Percentiles rank a stretch among this genome's conserved stretches.
Conservation (phyloP, 2,797 vertebrate genomes). For the Argya squamiceps region DNA sequence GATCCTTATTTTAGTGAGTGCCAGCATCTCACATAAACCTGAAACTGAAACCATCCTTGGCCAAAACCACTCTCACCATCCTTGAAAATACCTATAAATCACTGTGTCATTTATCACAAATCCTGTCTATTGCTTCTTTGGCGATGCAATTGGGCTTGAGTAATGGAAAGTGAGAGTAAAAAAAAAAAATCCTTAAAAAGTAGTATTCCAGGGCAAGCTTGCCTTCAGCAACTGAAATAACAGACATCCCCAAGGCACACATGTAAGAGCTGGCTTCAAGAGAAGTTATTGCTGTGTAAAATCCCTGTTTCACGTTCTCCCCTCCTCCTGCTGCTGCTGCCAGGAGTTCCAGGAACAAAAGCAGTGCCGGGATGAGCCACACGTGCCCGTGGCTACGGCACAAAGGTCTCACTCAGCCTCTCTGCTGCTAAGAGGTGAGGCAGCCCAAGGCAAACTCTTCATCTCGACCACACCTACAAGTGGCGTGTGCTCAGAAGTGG, state of each 20-base stretch:
- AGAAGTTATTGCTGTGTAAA: not conserved
- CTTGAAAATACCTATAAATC: not conserved
- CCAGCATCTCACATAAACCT: not conserved
- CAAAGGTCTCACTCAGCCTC: slow-evolving; percentile 46
- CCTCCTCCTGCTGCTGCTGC: not conserved
- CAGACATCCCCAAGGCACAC: slow-evolving; percentile 10
- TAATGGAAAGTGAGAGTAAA: not conserved
- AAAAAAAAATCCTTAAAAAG: not conserved
- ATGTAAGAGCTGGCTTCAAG: not conserved
- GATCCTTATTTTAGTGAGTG: not conserved
- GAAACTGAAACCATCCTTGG: not conserved
- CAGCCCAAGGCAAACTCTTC: not conserved
- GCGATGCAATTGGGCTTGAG: not conserved
- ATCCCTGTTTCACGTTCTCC: not conserved
- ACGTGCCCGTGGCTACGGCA: not conserved
- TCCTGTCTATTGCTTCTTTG: not conserved
- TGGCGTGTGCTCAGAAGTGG: not conserved
- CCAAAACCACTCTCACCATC: not conserved
- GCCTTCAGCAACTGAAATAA: slow-evolving; percentile 28
- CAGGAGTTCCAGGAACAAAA: not conserved
- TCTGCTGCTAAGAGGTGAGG: not conserved
- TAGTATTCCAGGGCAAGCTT: not conserved
- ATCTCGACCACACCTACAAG: not conserved
- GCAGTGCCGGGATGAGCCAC: not conserved
- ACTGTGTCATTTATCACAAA: not conserved